A percentile compares a stretch with the other conserved stretches of the same genome.
Evolutionary conservation across 2,797 vertebrate genomes (phyloP).

Genomic region (Pitangus sulphuratus): DNA sequence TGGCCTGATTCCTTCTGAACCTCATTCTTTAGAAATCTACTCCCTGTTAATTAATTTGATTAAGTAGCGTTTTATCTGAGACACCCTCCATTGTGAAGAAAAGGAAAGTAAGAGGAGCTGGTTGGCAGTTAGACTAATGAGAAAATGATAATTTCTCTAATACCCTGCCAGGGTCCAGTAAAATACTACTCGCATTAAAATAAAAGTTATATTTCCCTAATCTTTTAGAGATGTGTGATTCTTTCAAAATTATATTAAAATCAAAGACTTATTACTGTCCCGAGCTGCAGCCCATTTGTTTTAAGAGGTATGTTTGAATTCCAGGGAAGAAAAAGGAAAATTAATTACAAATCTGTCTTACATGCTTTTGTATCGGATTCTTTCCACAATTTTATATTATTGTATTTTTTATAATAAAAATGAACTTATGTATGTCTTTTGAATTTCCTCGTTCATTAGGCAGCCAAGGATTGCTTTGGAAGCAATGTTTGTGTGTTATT

Average conservation of each 20-base stretch:
- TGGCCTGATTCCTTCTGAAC: constrained; percentile 20
- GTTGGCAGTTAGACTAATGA: constrained; percentile 67
- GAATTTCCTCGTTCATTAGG: not conserved
- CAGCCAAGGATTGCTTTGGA: not conserved
- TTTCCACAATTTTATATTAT: not conserved
- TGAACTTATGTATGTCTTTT: not conserved
- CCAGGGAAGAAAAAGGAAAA: not conserved
- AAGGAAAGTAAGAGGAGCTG: constrained; percentile 36
- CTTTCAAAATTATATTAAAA: constrained; percentile 54
- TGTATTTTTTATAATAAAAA: not conserved
- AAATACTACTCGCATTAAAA: constrained; percentile 62
- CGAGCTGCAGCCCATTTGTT: constrained; percentile 22
- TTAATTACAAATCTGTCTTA: not conserved
- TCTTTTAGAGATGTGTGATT: constrained; percentile 61
- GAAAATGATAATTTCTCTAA: constrained; percentile 60
- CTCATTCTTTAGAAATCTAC: constrained; percentile 19
- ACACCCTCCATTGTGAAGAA: constrained; percentile 28
- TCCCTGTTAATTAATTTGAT: constrained; percentile 65
- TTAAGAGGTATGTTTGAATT: constrained; percentile 21
- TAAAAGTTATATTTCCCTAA: constrained; percentile 65
- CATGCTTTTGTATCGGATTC: accelerated
- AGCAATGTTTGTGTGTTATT: not conserved
- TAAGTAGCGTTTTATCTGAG: constrained; percentile 38
- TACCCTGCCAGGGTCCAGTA: constrained; percentile 56
- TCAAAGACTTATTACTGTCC: constrained; percentile 53